A percentile compares a stretch with the other conserved stretches of the same genome.
Evolutionary conservation across 1,140 invertebrate genomes (phyloP).

Genomic region (Nomia melanderi): DNA sequence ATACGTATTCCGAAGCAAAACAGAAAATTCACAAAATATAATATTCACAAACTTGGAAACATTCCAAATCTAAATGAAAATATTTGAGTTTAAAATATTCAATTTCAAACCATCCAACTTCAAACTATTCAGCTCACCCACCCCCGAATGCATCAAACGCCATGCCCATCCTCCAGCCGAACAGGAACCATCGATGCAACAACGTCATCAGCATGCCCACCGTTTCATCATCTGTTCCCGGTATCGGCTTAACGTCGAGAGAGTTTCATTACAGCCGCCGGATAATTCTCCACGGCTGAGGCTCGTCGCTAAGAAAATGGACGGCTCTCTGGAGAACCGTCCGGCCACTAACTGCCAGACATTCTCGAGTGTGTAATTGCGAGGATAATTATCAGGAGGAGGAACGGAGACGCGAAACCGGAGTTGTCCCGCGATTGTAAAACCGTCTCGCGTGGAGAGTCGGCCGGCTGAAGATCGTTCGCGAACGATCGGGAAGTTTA

Average conservation of each 20-base stretch:
- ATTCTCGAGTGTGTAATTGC: constrained; percentile 22
- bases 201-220: no score
- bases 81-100: no score
- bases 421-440: constrained; percentile 20
- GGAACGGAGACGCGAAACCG: background rate
- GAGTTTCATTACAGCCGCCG: background rate
- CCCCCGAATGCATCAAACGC: no score
- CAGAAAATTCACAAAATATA: no score
- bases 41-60: no score
- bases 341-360: background rate
- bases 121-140: no score
- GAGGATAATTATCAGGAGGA: constrained; percentile 22
- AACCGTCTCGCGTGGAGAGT: constrained; percentile 16
- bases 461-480: background rate
- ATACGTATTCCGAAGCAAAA: no score
- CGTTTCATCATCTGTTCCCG: no score
- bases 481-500: constrained; percentile 36
- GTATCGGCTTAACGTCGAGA: background rate
- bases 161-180: no score
- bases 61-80: no score
- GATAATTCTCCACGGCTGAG: background rate
- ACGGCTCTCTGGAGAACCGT: background rate
- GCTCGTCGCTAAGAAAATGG: background rate
- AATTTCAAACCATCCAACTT: no score
- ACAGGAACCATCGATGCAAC: no score